Percentiles rank a stretch among this genome's conserved stretches.
phyloP scores from a whole-genome alignment of 2,113 vertebrate species.

The Muntiacus muntjak region DNA sequence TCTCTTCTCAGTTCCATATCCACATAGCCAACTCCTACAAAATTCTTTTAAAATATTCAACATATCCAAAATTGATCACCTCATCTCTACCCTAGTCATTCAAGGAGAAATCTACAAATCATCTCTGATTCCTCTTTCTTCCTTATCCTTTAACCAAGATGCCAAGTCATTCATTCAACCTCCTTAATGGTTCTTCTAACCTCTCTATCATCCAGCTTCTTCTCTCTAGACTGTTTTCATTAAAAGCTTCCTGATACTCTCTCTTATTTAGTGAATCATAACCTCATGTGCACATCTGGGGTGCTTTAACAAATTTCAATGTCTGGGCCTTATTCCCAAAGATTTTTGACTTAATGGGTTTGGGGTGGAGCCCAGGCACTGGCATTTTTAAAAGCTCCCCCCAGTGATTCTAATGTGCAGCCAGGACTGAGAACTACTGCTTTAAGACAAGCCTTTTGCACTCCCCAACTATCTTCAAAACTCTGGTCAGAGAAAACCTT shows the following conservation, averaged over 20 bases:
- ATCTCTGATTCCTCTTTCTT: background rate
- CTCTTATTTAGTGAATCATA: constrained; percentile 21
- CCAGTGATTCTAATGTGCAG: background rate
- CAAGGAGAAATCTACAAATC: constrained; percentile 33
- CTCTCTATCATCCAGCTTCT: constrained; percentile 4
- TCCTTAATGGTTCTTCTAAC: background rate
- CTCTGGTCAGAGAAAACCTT: background rate
- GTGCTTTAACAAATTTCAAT: constrained; percentile 1
- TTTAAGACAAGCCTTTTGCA: background rate
- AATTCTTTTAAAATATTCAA: constrained; percentile 14
- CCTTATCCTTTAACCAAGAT: background rate
- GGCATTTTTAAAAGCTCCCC: background rate
- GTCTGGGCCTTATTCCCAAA: background rate
- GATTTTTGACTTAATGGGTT: constrained; percentile 34
- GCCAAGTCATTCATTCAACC: background rate
- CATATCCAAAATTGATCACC: background rate
- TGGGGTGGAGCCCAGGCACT: background rate
- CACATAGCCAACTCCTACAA: background rate
- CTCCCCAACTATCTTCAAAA: background rate
- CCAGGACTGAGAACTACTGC: background rate
- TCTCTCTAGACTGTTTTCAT: constrained; percentile 15
- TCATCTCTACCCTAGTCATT: background rate
- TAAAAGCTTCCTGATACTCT: background rate
- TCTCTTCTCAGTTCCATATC: background rate
- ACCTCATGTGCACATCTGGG: background rate